Base-by-base conservation (phyloP, 2,113 vertebrate genomes). In the Zingel zingel region DNA sequence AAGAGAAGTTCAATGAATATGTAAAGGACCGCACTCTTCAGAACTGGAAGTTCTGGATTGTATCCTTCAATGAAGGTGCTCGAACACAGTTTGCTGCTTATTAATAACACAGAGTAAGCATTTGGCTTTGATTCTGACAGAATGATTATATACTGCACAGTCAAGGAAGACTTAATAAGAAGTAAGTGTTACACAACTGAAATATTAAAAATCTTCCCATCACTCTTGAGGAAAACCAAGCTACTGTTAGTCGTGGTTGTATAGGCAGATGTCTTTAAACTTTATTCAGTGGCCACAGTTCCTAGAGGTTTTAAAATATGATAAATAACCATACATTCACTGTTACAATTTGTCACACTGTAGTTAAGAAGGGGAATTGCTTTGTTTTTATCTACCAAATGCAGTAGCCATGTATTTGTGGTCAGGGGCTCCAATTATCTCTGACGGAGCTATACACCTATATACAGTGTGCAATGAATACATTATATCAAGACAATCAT, bases 41-140 rank as follows among this genome's bases (percentile, higher is more conserved):
- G 90, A 97, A 99, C 92, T 99, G 98, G 98, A 99, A 98, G 94
- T 99, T 99, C 94, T 99, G 98, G 98, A 97, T 99, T 59, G 98
- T 99, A 99, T 99, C 98, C 95, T 99, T 95, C 19, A 25, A 16
- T 33, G 19, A 71, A 54, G 64, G 0, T 30, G 25, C 3, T 15
- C 6, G 21, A 3, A 53, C 30, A 12, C 21, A 18, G 8, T 18
- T 12, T 58, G 14, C 14, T 64, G 33, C 47, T 58, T 11, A 61
- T 13, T 57, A 33, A 39, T 51, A 16, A 21, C 16, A 25, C 16
- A 16, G 74, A 83, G 59, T 57, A 10, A 50, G 11, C 27, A 7
- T 39, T 57, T 21, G 25, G 21, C 1, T 56, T 27, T 67, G 39
- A 59, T 50, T 0, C 11, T 57, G n/a, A 47, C 9, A 12, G 23